Evolutionary conservation across 2,888 invertebrate species (phyloP).

Genomic region (Acheta domesticus): DNA sequence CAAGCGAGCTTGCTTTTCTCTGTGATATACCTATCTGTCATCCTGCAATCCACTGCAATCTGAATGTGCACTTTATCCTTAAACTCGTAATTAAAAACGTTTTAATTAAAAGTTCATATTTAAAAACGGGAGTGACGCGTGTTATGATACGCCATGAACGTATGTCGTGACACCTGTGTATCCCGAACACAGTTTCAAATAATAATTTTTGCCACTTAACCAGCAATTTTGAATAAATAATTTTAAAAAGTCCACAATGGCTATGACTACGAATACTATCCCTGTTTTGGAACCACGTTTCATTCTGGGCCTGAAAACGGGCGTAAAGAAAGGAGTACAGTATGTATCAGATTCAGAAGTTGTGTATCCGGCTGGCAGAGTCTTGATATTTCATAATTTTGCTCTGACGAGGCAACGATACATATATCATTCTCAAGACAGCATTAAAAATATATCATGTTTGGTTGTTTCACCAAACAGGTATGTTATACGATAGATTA

Average conservation of each 20-base stretch:
- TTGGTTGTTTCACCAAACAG: background rate
- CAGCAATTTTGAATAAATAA: background rate
- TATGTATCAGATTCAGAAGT: slow-evolving; percentile 71
- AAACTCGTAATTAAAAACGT: too few relatives aligned
- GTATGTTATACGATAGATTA: background rate
- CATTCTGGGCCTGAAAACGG: slow-evolving; percentile 63
- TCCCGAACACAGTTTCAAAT: too few relatives aligned
- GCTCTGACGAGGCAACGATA: slow-evolving; percentile 68
- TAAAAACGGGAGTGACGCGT: too few relatives aligned
- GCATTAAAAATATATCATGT: background rate
- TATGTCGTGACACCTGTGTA: too few relatives aligned
- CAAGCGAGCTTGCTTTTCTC: too few relatives aligned
- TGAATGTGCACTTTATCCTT: too few relatives aligned
- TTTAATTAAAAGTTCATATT: too few relatives aligned
- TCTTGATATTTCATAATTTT: slow-evolving; percentile 70
- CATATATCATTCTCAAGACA: slow-evolving; percentile 58
- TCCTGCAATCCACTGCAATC: too few relatives aligned
- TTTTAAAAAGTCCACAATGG: background rate
- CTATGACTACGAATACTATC: slow-evolving; percentile 19
- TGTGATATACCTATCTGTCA: too few relatives aligned
- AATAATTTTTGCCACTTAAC: too few relatives aligned
- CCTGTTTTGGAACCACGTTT: slow-evolving; percentile 54
- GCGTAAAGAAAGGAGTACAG: slow-evolving; percentile 66
- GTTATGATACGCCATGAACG: too few relatives aligned
- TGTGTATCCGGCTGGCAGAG: slow-evolving; percentile 75